phyloP scores from a whole-genome alignment of 2,888 invertebrate species.

The Perizoma flavofasciatum region DNA sequence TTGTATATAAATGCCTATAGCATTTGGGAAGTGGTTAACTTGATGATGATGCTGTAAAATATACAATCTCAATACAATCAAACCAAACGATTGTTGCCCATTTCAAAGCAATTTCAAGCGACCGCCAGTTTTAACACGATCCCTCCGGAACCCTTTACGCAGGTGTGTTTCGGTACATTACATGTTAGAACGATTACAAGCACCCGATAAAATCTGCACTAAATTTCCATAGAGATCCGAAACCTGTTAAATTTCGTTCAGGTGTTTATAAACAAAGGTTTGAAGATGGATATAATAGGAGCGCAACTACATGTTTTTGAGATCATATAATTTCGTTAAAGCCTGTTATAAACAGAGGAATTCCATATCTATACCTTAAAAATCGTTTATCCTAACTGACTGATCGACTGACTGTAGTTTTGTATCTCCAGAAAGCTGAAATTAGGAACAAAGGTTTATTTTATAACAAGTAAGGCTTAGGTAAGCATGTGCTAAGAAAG shows the following conservation, averaged over 20 bases:
- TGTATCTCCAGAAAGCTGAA: too few species aligned
- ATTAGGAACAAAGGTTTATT: too few species aligned
- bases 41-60: too few species aligned
- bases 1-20: too few species aligned
- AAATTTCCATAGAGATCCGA: conserved; percentile 58
- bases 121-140: conserved; percentile 15
- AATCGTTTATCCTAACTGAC: too few species aligned
- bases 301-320: conserved; percentile 1
- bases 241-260: conserved; percentile 49
- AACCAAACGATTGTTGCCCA: not conserved
- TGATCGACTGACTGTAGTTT: too few species aligned
- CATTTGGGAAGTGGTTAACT: too few species aligned
- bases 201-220: conserved; percentile 51
- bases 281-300: not conserved
- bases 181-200: conserved; percentile 49
- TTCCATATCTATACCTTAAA: too few species aligned
- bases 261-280: not conserved
- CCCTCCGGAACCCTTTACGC: conserved; percentile 17
- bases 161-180: conserved; percentile 41
- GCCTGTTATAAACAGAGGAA: too few species aligned
- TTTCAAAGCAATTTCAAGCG: conserved; percentile 18
- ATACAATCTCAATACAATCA: too few species aligned
- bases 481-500: too few species aligned
- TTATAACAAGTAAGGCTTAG: too few species aligned
- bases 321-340: not conserved